Base-by-base conservation (phyloP, 2,888 invertebrate species). In the Empis stercorea region DNA sequence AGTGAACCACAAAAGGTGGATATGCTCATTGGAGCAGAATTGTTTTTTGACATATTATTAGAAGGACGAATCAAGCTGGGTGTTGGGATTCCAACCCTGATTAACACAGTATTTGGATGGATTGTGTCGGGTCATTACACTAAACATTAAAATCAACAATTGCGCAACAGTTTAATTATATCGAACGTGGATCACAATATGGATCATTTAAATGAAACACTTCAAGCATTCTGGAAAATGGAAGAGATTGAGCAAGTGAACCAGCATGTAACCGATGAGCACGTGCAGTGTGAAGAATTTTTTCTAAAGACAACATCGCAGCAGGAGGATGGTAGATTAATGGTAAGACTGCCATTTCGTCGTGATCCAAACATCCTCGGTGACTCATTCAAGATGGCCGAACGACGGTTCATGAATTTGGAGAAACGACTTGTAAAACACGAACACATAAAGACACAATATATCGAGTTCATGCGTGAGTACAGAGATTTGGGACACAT, bases 11-110 rank as follows among this genome's bases (percentile, higher is more conserved):
- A 39, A 20, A 39, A 34, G 32, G 46, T 49, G 11, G 41, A 49
- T 27, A 20, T 49, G n/a, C 30, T 48, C 32, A 27, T 48, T 13
- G 45, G 48, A 16, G 48, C 45, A 27, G 48, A 48, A 11, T 36
- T 27, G n/a, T 46, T 46, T 4, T 40, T 46, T 23, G 34, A 41
- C 14, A 14, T 46, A 9, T 23, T 46, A 17, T 41, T n/a, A 4
- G 13, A n/a, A 39, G 41, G 41, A 7, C 46, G 39, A 36, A 44
- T 48, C 14, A 39, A 44, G 10, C 13, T 45, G 11, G 17, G 37
- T 16, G 17, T 14, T 20, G 42, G 16, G 3, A 36, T 38, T 14
- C 36, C 15, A n/a, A 36, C 34, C 7, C 41, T 42, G 9, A 36
- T 34, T 15, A 48, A 45, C 11, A 45, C 42, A 4, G 16, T 48